A percentile compares a stretch with the other conserved stretches of the same genome.
phyloP scores from a whole-genome alignment of 1,140 invertebrate species.

The Drosophila ohnishii region DNA sequence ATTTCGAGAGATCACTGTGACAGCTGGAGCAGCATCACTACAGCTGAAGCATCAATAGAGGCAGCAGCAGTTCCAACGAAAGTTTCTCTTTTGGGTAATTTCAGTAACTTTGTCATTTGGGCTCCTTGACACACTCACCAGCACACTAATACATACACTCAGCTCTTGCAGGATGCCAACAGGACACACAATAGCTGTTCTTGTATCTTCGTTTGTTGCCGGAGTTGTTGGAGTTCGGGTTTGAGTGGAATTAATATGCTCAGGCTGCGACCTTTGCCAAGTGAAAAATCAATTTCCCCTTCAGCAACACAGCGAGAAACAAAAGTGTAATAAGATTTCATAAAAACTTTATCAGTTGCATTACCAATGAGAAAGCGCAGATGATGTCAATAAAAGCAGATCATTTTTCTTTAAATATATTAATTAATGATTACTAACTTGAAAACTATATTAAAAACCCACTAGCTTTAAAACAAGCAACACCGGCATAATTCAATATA shows the following conservation, averaged over 20 bases:
- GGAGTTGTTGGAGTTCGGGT: constrained; percentile 32
- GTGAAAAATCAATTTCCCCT: constrained; percentile 74
- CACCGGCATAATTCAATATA: not conserved
- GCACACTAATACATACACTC: constrained; percentile 12
- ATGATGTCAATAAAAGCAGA: no score
- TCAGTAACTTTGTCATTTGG: constrained; percentile 74
- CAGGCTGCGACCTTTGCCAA: constrained; percentile 65
- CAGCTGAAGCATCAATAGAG: constrained; percentile 37
- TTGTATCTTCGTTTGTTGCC: constrained; percentile 31
- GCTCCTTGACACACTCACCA: constrained; percentile 35
- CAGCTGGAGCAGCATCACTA: constrained; percentile 1
- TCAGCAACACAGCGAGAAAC: constrained; percentile 9
- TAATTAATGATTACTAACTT: not conserved
- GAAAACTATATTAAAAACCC: not conserved
- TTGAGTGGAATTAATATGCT: constrained; percentile 71
- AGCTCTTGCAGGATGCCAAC: constrained; percentile 45
- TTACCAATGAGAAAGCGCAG: no score
- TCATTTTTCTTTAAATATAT: not conserved
- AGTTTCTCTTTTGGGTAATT: constrained; percentile 69
- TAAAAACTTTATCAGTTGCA: not conserved
- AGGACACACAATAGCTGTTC: constrained; percentile 37
- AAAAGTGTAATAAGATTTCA: not conserved
- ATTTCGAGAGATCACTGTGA: constrained; percentile 24
- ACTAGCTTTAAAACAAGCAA: not conserved
- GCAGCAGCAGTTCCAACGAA: constrained; percentile 53